Evolutionary conservation across 30 jellyfish, hydroid and myxozoan species (phyloP), one percentile per base, ranked within the genome.

Genomic region (Cassiopea xamachana): DNA sequence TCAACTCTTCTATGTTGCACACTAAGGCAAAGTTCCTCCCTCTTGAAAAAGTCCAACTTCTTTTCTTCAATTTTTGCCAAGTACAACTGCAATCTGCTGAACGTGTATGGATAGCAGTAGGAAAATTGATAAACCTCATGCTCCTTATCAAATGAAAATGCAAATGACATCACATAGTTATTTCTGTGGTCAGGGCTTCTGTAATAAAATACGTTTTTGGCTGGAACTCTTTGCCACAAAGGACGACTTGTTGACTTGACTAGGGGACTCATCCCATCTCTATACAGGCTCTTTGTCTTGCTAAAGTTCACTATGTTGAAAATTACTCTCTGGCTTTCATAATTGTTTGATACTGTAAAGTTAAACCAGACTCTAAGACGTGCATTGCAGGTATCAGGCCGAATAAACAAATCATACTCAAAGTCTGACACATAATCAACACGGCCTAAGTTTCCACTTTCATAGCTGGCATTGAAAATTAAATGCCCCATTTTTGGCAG

Each of bases 261-360:
- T 27, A 95, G 73, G 17, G 98, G 98, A 80, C 95, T 87, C 98
- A 95, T 95, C 27, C 98, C 98, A 79, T 95, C 98, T 60, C 98
- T 49, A 68, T 90, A 95, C 43, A 95, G 72, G 77, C 98, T 95
- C 62, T 87, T 95, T 1, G 98, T 95, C 60, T 95, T 95, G 85
- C 98, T 95, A 90, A 95, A 95, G 75, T 95, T 95, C 0, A 91
- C 98, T 58, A 95, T 95, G 70, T 95, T 95, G 79, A 95, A 95
- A 3, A 95, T 90, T 8, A 95, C 98, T 48, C 88, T 87, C 89
- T 95, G 98, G 18, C 98, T 96, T 1, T 93, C 83, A 44, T 68
- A 59, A 44, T 83, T 88, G 69, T 95, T 95, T 58, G 89, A 51
- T 13, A 95, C 98, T 1, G 98, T 95, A 90, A 95, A 95, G 75